Base-by-base conservation (phyloP, 2,113 vertebrate genomes). In the Catharus fuscescens region DNA sequence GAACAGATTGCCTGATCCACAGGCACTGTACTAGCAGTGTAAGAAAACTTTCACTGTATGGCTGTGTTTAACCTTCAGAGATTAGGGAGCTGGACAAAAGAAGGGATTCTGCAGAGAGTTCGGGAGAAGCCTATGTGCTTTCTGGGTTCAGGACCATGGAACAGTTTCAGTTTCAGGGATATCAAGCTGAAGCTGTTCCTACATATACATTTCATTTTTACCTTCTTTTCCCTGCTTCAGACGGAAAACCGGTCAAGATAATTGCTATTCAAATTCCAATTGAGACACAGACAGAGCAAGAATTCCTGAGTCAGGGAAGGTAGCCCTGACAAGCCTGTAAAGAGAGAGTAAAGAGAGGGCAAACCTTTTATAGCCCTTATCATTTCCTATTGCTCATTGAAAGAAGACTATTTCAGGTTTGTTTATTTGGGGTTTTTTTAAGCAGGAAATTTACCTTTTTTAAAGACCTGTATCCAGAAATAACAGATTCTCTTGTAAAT, bases 11-110 rank as follows among this genome's bases (percentile, higher is more conserved):
- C 31, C 36, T 60, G 8, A 69, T 79, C 44, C 40, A 44, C 36
- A 59, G 25, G 29, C 42, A 52, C 12, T 1, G 5, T 21, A 54
- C 8, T 26, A 66, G 24, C 50, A 61, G n/a, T 1, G 0, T 44
- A 82, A 66, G 34, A 70, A 91, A 93, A 66, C 59, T 66, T 85
- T 9, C n/a, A n/a, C 57, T 65, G 19, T 50, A 59, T 11, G 7
- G 6, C 34, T 40, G 16, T 56, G 15, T 65, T 93, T 59, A 85
- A 54, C 66, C 8, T 80, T 59, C 28, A 59, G 34, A 52, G 21
- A 17, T 80, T 40, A 56, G 45, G 28, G 23, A 36, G 19, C 6
- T 77, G 31, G 15, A 36, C 17, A 29, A 84, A 88, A 72, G n/a
- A 64, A 76, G 65, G 28, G 31, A 53, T 44, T 82, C 34, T 54